phyloP scores from a whole-genome alignment of 2,888 invertebrate species.

The Dinocampus coccinellae region DNA sequence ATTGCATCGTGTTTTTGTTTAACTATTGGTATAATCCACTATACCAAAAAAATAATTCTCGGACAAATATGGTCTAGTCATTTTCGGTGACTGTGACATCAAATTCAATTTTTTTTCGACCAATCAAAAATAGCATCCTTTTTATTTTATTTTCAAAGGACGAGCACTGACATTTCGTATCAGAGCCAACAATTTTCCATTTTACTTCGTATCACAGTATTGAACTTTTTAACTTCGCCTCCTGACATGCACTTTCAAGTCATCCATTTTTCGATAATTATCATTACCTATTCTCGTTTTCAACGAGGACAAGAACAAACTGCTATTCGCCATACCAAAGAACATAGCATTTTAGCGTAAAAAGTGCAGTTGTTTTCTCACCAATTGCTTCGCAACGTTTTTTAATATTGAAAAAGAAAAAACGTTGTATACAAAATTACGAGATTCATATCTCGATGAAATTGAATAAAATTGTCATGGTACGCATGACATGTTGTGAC shows the following conservation, averaged over 20 bases:
- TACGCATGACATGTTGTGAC: constrained; percentile 34
- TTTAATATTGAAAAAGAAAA: constrained; percentile 35
- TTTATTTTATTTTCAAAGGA: constrained; percentile 38
- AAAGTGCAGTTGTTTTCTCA: constrained; percentile 29
- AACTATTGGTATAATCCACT: neutral
- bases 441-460: constrained; percentile 68
- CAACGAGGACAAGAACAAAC: neutral
- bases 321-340: neutral
- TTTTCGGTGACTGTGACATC: constrained; percentile 23
- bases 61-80: constrained; percentile 42
- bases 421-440: constrained; percentile 59
- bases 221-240: neutral
- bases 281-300: neutral
- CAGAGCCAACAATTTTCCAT: constrained; percentile 61
- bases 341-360: constrained; percentile 14
- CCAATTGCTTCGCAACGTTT: constrained; percentile 24
- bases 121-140: constrained; percentile 44
- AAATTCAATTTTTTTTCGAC: constrained; percentile 6
- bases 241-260: neutral
- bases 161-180: constrained; percentile 62
- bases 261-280: neutral
- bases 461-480: constrained; percentile 49
- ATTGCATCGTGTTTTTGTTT: neutral
- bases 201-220: constrained; percentile 15
- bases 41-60: constrained; percentile 9